Evolutionary conservation across 2,113 vertebrate genomes (phyloP).

Genomic region (Gobius niger): DNA sequence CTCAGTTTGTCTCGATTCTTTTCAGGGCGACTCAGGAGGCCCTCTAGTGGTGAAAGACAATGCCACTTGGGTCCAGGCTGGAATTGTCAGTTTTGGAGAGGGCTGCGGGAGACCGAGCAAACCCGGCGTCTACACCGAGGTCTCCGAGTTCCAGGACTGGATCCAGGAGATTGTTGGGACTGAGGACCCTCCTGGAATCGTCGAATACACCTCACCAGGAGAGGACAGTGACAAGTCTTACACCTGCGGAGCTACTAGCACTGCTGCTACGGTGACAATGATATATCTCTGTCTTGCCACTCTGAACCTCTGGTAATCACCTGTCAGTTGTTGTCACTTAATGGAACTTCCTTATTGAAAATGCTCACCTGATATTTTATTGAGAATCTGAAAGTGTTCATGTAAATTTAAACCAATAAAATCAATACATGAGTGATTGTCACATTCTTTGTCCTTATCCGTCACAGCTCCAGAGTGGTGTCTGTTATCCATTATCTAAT

Average conservation of each 20-base stretch:
- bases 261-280: not conserved
- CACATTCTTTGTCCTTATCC: no score
- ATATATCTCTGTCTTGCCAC: no score
- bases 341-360: no score
- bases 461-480: no score
- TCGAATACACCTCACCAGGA: not conserved
- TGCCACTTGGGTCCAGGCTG: not conserved
- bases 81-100: not conserved
- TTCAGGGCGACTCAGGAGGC: not conserved
- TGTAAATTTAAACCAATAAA: no score
- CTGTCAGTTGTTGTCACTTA: no score
- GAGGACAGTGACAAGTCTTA: not conserved
- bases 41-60: not conserved
- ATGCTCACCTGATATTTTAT: no score
- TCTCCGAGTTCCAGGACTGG: not conserved
- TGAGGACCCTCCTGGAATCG: not conserved
- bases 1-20: no score
- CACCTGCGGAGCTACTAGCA: not conserved
- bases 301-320: no score
- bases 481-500: no score
- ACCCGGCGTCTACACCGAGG: not conserved
- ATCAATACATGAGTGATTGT: no score
- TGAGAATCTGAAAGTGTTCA: no score
- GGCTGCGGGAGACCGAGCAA: not conserved
- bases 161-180: not conserved